A percentile compares a stretch with the other conserved stretches of the same genome.
Evolutionary conservation across 1,140 invertebrate genomes (phyloP).

Genomic region (Orius insidiosus): DNA sequence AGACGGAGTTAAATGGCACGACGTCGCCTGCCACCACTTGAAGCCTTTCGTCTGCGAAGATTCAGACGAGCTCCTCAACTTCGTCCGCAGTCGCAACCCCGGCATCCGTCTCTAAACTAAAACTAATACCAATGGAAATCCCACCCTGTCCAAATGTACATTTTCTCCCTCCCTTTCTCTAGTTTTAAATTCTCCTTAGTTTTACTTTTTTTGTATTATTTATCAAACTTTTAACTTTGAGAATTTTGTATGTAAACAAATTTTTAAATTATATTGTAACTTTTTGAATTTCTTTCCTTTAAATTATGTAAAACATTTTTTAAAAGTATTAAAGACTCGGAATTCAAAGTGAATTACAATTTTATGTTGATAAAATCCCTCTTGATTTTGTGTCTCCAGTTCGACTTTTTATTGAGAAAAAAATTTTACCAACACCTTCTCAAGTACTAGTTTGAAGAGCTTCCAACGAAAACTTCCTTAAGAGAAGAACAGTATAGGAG

Average conservation of each 20-base stretch:
- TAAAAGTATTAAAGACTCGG: not conserved
- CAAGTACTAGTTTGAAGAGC: too few species aligned
- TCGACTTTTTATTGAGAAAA: too few species aligned
- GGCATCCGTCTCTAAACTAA: conserved; percentile 54
- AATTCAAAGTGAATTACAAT: too few species aligned
- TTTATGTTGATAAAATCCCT: too few species aligned
- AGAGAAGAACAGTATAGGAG: too few species aligned
- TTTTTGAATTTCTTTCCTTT: too few species aligned
- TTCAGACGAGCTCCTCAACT: conserved; percentile 78
- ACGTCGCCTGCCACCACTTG: conserved; percentile 76
- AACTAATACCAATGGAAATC: not conserved
- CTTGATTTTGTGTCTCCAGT: too few species aligned
- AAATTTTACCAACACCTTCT: too few species aligned
- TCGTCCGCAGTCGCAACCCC: conserved; percentile 70
- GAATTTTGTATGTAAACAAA: conserved; percentile 2
- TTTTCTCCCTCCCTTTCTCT: conserved; percentile 3
- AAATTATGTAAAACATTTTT: not conserved
- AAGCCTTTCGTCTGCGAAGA: conserved; percentile 89
- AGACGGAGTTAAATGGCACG: conserved; percentile 83
- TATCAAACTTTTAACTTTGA: not conserved
- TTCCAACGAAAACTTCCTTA: too few species aligned
- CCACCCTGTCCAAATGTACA: conserved; percentile 4
- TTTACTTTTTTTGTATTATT: conserved; percentile 1
- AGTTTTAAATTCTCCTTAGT: not conserved
- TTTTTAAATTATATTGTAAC: conserved; percentile 4